phyloP scores from a whole-genome alignment of 2,113 vertebrate species.

The Microtus pennsylvanicus region DNA sequence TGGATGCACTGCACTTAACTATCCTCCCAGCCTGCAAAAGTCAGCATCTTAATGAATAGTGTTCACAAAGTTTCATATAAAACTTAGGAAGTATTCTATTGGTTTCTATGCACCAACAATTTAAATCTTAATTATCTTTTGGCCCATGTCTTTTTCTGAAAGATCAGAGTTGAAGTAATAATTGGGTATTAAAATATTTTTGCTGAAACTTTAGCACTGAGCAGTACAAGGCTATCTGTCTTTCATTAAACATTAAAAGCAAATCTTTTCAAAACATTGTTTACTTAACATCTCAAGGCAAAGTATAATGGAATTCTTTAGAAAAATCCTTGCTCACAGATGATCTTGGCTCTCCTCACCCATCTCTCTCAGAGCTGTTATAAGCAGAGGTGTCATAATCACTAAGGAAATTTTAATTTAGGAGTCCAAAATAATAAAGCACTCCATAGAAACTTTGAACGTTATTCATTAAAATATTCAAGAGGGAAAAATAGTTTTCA shows the following conservation, averaged over 20 bases:
- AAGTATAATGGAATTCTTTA: neutral
- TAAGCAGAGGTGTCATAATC: constrained; percentile 38
- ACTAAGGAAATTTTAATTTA: constrained; percentile 1
- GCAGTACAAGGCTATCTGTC: neutral
- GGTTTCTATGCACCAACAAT: neutral
- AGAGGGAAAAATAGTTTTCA: neutral
- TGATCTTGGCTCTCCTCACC: neutral
- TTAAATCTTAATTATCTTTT: constrained; percentile 13
- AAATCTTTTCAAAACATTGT: constrained; percentile 35
- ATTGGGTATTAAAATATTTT: constrained; percentile 31
- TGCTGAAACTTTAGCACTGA: neutral
- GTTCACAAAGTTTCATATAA: neutral
- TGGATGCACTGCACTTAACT: neutral
- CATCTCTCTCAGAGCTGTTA: neutral
- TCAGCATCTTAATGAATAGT: neutral
- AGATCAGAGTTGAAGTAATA: constrained; percentile 50
- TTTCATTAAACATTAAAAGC: constrained; percentile 33
- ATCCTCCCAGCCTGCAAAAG: neutral
- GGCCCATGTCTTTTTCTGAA: neutral
- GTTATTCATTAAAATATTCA: constrained; percentile 31
- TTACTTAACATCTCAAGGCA: constrained; percentile 55
- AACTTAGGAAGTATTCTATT: neutral
- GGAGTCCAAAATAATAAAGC: neutral
- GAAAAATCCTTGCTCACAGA: constrained; percentile 4
- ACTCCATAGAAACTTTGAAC: neutral